Evolutionary conservation across 2,113 vertebrate species (phyloP).

Genomic region (Microcebus ravelobensis): DNA sequence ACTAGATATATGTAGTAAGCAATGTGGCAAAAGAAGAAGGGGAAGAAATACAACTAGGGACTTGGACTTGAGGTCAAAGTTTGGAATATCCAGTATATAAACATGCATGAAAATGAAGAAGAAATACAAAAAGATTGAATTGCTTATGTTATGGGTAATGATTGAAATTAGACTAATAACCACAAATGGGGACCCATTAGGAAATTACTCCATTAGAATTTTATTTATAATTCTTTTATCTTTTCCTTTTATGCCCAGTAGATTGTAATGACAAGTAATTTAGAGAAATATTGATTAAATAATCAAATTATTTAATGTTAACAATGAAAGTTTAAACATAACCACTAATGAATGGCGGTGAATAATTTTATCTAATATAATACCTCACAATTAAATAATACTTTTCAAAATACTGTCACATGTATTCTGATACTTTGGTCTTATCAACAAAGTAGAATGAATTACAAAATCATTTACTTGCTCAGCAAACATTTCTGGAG

Average conservation of each 20-base stretch:
- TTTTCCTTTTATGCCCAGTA: not conserved
- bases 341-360: not conserved
- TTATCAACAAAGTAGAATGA: not conserved
- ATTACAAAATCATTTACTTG: not conserved
- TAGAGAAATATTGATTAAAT: slow-evolving; percentile 20
- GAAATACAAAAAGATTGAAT: not conserved
- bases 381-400: not conserved
- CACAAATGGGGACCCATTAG: not conserved
- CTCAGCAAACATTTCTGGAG: not conserved
- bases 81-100: not conserved
- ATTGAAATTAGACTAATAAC: not conserved
- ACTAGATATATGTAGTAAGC: not conserved
- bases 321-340: slow-evolving; percentile 12
- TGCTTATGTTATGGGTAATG: not conserved
- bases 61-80: not conserved
- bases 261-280: not conserved
- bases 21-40: not conserved
- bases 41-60: not conserved
- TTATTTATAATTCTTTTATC: slow-evolving; percentile 10
- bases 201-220: slow-evolving; percentile 14
- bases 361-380: not conserved
- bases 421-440: not conserved
- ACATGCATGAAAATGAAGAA: not conserved
- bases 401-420: slow-evolving; percentile 31
- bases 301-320: slow-evolving; percentile 37